Conservation (phyloP, 2,113 vertebrate species). For the Calidris pugnax region DNA sequence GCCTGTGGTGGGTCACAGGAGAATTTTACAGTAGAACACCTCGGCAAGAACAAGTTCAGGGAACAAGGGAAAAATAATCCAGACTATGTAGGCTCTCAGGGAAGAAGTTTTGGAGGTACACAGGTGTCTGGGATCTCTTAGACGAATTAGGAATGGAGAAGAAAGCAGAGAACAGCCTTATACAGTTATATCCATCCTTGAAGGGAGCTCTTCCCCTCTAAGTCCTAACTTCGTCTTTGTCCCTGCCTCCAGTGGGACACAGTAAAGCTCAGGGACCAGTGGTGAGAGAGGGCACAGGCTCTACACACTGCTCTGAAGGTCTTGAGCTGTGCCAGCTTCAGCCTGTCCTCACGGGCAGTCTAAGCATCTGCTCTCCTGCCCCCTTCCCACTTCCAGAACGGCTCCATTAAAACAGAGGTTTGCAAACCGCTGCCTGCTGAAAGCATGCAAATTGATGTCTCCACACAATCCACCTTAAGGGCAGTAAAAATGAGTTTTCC, state of each 20-base stretch:
- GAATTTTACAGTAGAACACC: background rate
- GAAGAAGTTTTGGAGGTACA: background rate
- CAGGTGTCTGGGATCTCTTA: background rate
- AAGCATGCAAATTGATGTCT: background rate
- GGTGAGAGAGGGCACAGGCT: background rate
- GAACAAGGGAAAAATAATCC: background rate
- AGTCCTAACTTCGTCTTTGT: background rate
- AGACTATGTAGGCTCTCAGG: background rate
- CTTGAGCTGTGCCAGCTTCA: background rate
- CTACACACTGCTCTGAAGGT: background rate
- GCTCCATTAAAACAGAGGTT: background rate
- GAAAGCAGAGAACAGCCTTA: background rate
- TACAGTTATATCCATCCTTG: background rate
- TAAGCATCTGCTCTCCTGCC: background rate
- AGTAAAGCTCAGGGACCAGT: background rate
- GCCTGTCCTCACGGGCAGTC: background rate
- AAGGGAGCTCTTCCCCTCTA: background rate
- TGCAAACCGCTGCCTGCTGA: background rate
- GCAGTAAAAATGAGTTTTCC: constrained; percentile 2
- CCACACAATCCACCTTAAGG: background rate
- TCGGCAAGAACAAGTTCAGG: background rate
- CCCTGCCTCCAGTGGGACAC: background rate
- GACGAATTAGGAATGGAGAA: background rate
- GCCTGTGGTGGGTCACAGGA: background rate
- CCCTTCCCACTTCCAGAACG: background rate